Conservation (phyloP, 2,797 vertebrate genomes). For the Orestias chungarensis region DNA sequence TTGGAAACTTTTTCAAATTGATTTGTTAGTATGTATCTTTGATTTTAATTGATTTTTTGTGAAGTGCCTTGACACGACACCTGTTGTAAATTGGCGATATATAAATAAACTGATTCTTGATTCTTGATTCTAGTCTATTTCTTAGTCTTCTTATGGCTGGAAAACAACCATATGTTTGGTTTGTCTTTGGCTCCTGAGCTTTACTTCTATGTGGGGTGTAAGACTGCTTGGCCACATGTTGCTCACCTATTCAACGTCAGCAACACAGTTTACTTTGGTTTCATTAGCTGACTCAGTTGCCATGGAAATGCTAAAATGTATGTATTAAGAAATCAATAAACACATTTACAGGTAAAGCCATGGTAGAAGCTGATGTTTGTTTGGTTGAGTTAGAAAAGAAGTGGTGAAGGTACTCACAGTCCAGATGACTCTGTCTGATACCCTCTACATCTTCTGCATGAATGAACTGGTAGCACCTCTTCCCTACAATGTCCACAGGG, state of each 20-base stretch:
- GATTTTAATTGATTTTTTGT: no score
- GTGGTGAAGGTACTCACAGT: slow-evolving; percentile 86
- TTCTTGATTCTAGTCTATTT: no score
- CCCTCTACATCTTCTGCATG: slow-evolving; percentile 98
- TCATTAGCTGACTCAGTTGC: not conserved
- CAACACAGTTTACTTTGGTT: not conserved
- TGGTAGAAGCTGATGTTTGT: not conserved
- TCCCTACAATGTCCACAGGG: slow-evolving; percentile 96
- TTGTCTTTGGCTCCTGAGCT: no score
- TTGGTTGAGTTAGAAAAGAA: not conserved
- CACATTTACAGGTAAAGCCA: not conserved
- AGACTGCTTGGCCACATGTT: not conserved
- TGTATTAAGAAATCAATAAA: not conserved
- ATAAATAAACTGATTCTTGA: no score
- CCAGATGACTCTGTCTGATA: slow-evolving; percentile 94
- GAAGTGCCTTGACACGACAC: no score
- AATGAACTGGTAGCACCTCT: slow-evolving; percentile 98
- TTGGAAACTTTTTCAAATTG: no score
- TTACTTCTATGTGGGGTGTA: no score
- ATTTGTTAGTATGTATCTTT: no score
- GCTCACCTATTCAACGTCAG: not conserved
- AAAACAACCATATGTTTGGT: no score
- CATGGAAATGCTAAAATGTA: not conserved
- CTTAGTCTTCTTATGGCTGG: no score
- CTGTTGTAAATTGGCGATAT: no score